Percentiles rank a stretch among this genome's conserved stretches.
These are phyloP conservation scores for Sandelia bainsii DNA, from an alignment of 2,797 vertebrate genomes.

Conservation along the genomic window DNA sequence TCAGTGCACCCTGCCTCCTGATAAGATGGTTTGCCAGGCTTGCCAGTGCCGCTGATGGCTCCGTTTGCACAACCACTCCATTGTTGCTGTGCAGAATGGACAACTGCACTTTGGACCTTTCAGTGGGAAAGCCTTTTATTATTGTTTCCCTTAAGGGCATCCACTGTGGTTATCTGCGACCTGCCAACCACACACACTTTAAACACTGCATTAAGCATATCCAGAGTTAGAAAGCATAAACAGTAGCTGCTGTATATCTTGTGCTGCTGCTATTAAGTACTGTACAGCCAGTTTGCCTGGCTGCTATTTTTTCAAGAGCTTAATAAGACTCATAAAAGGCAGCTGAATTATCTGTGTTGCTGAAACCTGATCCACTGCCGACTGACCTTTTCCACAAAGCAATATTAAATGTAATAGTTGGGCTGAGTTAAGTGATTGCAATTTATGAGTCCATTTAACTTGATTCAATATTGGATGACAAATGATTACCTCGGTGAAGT, in stretches of 20 bases:
- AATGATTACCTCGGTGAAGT: constrained; percentile 69
- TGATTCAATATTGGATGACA: constrained; percentile 76
- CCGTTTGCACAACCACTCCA: constrained; percentile 76
- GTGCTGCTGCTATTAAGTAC: constrained; percentile 51
- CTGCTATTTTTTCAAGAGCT: constrained; percentile 59
- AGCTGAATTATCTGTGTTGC: constrained; percentile 68
- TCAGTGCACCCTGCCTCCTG: constrained; percentile 69
- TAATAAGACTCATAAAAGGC: constrained; percentile 67
- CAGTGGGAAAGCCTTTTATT: constrained; percentile 71
- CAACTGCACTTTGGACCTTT: constrained; percentile 82
- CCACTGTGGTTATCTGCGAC: constrained; percentile 71
- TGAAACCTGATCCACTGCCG: constrained; percentile 64
- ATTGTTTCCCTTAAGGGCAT: constrained; percentile 76
- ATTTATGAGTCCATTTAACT: constrained; percentile 79
- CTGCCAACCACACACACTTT: constrained; percentile 68
- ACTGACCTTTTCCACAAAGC: constrained; percentile 76
- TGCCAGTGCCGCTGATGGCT: constrained; percentile 64
- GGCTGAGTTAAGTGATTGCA: constrained; percentile 76
- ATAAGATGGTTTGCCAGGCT: constrained; percentile 76
- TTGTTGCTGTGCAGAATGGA: constrained; percentile 77
- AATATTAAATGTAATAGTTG: constrained; percentile 76
- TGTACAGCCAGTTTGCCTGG: constrained; percentile 39
- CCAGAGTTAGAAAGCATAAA: constrained; percentile 65
- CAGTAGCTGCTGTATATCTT: constrained; percentile 44
- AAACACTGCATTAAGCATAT: constrained; percentile 74